Evolutionary conservation across 2,113 vertebrate genomes (phyloP).

Genomic region (Rhinopithecus roxellana): DNA sequence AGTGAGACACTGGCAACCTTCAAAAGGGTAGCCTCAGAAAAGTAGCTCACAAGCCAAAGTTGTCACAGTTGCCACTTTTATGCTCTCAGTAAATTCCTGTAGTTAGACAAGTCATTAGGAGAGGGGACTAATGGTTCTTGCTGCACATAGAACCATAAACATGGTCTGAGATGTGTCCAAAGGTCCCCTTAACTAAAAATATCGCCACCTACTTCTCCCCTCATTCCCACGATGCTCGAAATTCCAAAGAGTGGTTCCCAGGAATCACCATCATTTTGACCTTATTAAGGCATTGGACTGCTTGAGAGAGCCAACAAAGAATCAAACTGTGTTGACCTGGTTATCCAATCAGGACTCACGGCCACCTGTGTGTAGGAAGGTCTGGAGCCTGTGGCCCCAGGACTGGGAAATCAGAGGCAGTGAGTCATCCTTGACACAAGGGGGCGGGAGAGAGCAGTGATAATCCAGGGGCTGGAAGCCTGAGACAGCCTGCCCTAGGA

Average conservation of each 20-base stretch:
- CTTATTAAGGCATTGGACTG: constrained; percentile 12
- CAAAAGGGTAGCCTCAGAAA: background rate
- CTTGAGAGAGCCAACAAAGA: background rate
- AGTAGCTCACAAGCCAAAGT: background rate
- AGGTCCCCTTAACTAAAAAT: constrained; percentile 54
- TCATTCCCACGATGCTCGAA: background rate
- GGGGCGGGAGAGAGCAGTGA: constrained; percentile 48
- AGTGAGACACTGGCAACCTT: background rate
- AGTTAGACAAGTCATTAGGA: background rate
- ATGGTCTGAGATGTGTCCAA: background rate
- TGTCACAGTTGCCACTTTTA: background rate
- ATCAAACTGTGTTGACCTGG: background rate
- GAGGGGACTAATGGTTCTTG: background rate
- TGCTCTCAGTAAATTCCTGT: background rate
- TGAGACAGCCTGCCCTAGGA: background rate
- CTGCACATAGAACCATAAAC: background rate
- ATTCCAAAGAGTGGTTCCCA: constrained; percentile 52
- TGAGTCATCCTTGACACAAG: constrained; percentile 51
- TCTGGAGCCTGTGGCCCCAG: background rate
- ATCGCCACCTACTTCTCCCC: background rate
- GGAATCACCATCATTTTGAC: constrained; percentile 8
- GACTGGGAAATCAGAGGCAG: background rate
- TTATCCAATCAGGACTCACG: background rate
- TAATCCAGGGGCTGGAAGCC: background rate
- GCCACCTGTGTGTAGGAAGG: background rate